Evolutionary conservation across 2,113 vertebrate species (phyloP).

Genomic region (Cercopithecus mona): DNA sequence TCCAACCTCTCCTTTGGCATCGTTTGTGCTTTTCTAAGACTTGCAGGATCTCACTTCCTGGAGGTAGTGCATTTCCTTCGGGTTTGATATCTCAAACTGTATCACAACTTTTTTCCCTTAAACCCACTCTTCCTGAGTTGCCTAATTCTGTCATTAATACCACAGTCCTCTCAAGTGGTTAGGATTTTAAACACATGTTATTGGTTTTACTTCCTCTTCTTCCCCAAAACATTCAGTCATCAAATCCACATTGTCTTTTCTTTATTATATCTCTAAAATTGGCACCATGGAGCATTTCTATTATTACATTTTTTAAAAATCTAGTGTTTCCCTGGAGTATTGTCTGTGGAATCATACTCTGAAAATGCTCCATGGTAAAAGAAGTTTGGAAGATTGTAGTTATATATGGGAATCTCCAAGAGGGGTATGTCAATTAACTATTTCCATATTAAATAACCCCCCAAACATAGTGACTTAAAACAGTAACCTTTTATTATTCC

Average conservation of each 20-base stretch:
- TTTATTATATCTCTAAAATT: constrained; percentile 27
- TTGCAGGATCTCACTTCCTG: not conserved
- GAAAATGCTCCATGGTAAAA: not conserved
- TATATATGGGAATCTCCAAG: not conserved
- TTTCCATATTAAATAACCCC: not conserved
- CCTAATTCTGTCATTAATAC: not conserved
- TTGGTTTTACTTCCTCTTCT: not conserved
- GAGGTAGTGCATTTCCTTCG: not conserved
- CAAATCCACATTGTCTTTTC: not conserved
- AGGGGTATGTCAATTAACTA: not conserved
- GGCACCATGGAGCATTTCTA: not conserved
- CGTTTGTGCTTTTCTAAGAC: not conserved
- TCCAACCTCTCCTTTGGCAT: not conserved
- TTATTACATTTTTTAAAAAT: not conserved
- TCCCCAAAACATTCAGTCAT: not conserved
- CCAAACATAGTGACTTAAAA: not conserved
- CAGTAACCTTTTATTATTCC: not conserved
- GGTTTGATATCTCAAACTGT: not conserved
- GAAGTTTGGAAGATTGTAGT: not conserved
- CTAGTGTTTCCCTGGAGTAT: not conserved
- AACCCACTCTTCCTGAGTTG: not conserved
- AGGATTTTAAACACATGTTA: not conserved
- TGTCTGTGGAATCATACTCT: not conserved
- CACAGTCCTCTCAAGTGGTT: not conserved
- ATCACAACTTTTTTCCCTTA: not conserved